Evolutionary conservation across 2,888 invertebrate genomes (phyloP).

Genomic region (Eristalis intricaria): DNA sequence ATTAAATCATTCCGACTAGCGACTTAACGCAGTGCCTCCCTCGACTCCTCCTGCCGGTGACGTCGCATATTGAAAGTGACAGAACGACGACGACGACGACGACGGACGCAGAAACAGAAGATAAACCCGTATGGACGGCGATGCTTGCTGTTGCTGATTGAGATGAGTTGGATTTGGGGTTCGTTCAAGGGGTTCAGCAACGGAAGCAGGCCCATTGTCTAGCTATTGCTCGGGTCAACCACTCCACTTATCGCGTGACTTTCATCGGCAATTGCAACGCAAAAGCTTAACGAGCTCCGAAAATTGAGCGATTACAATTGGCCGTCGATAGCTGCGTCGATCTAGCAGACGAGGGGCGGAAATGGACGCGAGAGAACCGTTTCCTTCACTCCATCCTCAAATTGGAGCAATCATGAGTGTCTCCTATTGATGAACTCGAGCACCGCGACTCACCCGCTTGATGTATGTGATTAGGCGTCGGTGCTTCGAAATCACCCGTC

Average conservation of each 20-base stretch:
- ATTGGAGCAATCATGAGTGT: not conserved
- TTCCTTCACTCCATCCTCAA: not conserved
- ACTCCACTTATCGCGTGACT: not conserved
- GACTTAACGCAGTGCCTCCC: not conserved
- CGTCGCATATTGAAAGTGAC: conserved; percentile 35
- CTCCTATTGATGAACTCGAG: not conserved
- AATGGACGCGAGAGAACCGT: not conserved
- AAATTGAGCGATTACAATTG: not conserved
- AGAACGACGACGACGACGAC: no score
- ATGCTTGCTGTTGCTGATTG: conserved; percentile 46
- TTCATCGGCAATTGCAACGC: not conserved
- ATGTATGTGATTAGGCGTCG: no score
- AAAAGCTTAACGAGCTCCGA: not conserved
- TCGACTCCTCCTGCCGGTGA: conserved; percentile 8
- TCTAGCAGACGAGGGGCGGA: not conserved
- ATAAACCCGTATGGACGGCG: conserved; percentile 37
- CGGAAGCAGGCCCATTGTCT: not conserved
- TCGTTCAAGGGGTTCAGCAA: not conserved
- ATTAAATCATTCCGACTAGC: conserved; percentile 60
- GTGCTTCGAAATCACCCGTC: no score
- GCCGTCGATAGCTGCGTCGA: not conserved
- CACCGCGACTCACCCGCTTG: no score
- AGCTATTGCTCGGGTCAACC: not conserved
- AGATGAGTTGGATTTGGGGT: conserved; percentile 7
- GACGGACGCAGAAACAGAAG: no score